phyloP scores from a whole-genome alignment of 2,888 invertebrate genomes.

The Sarcophaga caerulescens region DNA sequence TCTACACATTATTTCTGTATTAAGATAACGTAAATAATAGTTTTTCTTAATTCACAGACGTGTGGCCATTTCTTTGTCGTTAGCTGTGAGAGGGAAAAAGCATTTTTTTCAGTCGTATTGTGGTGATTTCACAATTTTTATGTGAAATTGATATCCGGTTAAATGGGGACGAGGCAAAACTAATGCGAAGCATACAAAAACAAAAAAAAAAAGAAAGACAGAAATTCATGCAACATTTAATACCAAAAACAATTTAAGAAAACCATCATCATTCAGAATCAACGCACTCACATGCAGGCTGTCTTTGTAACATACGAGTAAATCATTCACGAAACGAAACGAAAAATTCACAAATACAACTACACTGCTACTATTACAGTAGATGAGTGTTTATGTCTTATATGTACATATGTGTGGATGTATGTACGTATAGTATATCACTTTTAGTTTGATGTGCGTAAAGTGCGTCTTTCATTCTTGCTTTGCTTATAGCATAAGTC shows the following conservation, averaged over 20 bases:
- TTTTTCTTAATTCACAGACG: too few relatives aligned
- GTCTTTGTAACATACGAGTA: constrained; percentile 19
- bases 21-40: too few relatives aligned
- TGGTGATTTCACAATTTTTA: constrained; percentile 74
- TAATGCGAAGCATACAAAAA: neutral
- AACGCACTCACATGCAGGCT: neutral
- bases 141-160: constrained; percentile 79
- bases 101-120: neutral
- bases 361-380: neutral
- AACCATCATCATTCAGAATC: constrained; percentile 13
- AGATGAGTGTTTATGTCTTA: neutral
- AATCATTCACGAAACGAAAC: constrained; percentile 48
- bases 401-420: too few relatives aligned
- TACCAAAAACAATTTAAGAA: constrained; percentile 37
- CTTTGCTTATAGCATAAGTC: neutral
- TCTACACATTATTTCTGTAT: too few relatives aligned
- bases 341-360: constrained; percentile 5
- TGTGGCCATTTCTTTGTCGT: constrained; percentile 9
- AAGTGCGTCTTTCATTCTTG: constrained; percentile 32
- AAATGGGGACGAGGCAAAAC: constrained; percentile 57
- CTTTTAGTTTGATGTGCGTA: constrained; percentile 56
- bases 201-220: neutral
- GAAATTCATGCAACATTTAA: constrained; percentile 2
- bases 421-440: constrained; percentile 2
- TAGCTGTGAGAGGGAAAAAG: constrained; percentile 6